Conservation (phyloP, 2,888 invertebrate genomes). For the Oxystoma pomonae region DNA sequence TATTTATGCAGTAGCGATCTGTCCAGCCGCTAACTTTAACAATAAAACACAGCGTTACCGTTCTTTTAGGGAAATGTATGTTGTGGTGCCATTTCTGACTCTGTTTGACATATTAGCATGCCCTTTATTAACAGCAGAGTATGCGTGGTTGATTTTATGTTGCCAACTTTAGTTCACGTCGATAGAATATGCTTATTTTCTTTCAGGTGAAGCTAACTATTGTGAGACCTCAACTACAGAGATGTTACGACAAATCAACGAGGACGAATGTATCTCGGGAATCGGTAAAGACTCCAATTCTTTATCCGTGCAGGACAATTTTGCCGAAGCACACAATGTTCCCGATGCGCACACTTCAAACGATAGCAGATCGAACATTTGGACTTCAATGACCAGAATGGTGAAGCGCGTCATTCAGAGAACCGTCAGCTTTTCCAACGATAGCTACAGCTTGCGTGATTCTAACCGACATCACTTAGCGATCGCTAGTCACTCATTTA, state of each 20-base stretch:
- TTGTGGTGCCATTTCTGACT: too few relatives aligned
- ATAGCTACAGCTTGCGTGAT: neutral
- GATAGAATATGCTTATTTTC: neutral
- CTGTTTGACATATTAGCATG: too few relatives aligned
- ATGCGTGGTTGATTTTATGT: too few relatives aligned
- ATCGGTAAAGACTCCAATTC: neutral
- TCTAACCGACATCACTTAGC: neutral
- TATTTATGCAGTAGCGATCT: too few relatives aligned
- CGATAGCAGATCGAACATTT: constrained; percentile 22
- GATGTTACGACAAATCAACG: neutral
- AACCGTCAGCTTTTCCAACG: constrained; percentile 6
- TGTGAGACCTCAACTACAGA: neutral
- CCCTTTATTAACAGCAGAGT: too few relatives aligned
- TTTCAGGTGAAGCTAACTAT: neutral
- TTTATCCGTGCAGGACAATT: neutral
- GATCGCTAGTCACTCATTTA: constrained; percentile 11
- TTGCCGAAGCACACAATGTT: neutral
- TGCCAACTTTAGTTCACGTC: too few relatives aligned
- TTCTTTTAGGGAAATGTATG: too few relatives aligned
- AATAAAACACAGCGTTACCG: too few relatives aligned
- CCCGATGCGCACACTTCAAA: neutral
- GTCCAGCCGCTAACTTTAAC: too few relatives aligned
- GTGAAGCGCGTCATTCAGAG: constrained; percentile 29
- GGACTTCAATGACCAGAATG: constrained; percentile 35
- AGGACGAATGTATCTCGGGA: neutral